Base-by-base conservation (phyloP, 2,888 invertebrate species). In the Criorhina ranunculi region DNA sequence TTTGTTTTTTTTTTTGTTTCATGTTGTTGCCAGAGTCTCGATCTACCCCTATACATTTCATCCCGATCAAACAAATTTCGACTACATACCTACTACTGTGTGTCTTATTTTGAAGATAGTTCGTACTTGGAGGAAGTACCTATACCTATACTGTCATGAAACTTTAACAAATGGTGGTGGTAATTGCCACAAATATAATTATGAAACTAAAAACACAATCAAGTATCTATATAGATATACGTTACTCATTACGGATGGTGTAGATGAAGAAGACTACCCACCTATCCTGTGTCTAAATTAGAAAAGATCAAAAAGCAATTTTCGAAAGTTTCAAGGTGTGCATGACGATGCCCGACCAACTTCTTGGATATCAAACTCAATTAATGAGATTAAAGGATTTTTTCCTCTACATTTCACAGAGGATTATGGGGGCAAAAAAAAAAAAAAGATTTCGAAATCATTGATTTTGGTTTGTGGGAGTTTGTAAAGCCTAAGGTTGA, bases 341-440 rank as follows among this genome's bases (percentile, higher is more conserved):
- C 7, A 31, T 1, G 2, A 12, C 5, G 17, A 17, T 6, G 44
- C 3, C 9, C 44, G 44, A 15, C 3, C n/a, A 3, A 24, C 51
- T 53, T 53, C 24, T 31, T 53, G 8, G 31, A 53, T 53, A 5
- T 3, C 12, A 31, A 53, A 31, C 15, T 29, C 31, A 53, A 53
- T 53, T 53, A 53, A 53, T 53, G 31, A 53, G 51, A 53, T 53
- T 53, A 53, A 53, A 53, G 31, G 31, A 53, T 53, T 31, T 53
- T 24, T 53, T 29, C 51, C 51, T 31, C 5, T 51, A 5, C 51
- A 51, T 51, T 51, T 51, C 31, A 7, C 29, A 15, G 8, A 51
- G 31, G 51, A 51, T 31, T 51, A 51, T 51, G 46, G 24, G 7
- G 7, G 17, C 7, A 17, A 8, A 35, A 35, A 8, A 46, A 51